Percentiles rank a stretch among this genome's conserved stretches.
Evolutionary conservation across 2,797 vertebrate species (phyloP).

Genomic region (Argya squamiceps): DNA sequence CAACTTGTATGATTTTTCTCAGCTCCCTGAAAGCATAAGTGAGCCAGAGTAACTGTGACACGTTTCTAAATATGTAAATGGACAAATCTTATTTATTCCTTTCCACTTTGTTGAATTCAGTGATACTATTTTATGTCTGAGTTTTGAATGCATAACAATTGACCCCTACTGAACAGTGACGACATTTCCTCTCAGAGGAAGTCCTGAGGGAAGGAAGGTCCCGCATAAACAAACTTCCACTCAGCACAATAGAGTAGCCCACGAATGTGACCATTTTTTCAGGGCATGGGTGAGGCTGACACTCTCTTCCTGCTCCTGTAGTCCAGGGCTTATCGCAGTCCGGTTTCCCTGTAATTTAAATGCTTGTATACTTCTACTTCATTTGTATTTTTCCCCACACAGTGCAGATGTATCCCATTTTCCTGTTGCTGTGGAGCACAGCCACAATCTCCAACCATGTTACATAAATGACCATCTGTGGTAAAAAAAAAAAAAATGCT

Average conservation of each 20-base stretch:
- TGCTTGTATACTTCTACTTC: constrained; percentile 54
- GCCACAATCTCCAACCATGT: constrained; percentile 46
- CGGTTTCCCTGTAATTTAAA: constrained; percentile 67
- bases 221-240: constrained; percentile 64
- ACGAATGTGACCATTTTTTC: constrained; percentile 69
- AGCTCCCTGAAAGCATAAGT: neutral
- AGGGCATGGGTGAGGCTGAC: constrained; percentile 61
- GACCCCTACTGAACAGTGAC: constrained; percentile 50
- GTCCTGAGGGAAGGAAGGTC: constrained; percentile 72
- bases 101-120: constrained; percentile 29
- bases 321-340: constrained; percentile 54
- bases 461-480: constrained; percentile 66
- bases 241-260: constrained; percentile 59
- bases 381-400: constrained; percentile 48
- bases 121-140: constrained; percentile 45
- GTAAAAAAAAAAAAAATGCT: constrained; percentile 13
- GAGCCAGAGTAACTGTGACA: neutral
- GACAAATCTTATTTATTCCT: constrained; percentile 41
- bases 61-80: constrained; percentile 10
- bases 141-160: constrained; percentile 65
- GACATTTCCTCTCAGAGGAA: constrained; percentile 69
- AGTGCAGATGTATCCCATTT: constrained; percentile 74
- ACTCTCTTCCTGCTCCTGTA: constrained; percentile 64
- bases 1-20: neutral
- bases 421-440: constrained; percentile 73